These are phyloP conservation scores for Adoxophyes honmai DNA, from an alignment of 1,140 invertebrate species.

Conservation along the genomic window DNA sequence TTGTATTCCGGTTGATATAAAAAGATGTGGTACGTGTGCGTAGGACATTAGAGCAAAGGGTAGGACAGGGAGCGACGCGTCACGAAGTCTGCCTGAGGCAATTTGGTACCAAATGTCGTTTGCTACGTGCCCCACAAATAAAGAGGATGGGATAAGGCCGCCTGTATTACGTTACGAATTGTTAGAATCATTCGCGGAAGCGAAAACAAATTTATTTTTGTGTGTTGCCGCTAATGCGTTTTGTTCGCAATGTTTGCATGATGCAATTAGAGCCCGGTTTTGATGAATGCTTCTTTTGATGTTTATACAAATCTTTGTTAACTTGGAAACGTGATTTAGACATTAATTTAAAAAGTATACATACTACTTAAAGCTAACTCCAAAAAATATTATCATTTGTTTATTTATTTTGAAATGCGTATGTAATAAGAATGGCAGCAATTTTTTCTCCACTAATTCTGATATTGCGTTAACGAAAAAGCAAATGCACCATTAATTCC, in stretches of 20 bases:
- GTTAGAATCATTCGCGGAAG: conserved; percentile 33
- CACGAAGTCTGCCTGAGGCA: conserved; percentile 64
- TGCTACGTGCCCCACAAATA: conserved; percentile 67
- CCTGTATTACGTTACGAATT: conserved; percentile 53
- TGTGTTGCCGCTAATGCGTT: background rate
- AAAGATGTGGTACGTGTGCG: conserved; percentile 27
- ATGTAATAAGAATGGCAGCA: background rate
- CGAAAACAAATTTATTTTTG: background rate
- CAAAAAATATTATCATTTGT: conserved; percentile 29
- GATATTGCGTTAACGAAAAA: too few species aligned
- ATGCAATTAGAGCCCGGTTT: too few species aligned
- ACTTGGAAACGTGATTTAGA: too few species aligned
- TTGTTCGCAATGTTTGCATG: too few species aligned
- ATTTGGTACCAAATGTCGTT: conserved; percentile 72
- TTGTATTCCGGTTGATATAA: conserved; percentile 24
- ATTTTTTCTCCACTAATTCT: too few species aligned
- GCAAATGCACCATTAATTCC: conserved; percentile 20
- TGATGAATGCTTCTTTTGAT: too few species aligned
- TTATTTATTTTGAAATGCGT: too few species aligned
- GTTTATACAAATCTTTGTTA: too few species aligned
- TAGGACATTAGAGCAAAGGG: conserved; percentile 49
- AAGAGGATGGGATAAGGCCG: conserved; percentile 60
- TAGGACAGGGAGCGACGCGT: conserved; percentile 37
- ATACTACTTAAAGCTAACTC: too few species aligned
- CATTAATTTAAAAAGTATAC: too few species aligned